phyloP scores from a whole-genome alignment of 2,113 vertebrate genomes.

The Melanostigma gelatinosum region DNA sequence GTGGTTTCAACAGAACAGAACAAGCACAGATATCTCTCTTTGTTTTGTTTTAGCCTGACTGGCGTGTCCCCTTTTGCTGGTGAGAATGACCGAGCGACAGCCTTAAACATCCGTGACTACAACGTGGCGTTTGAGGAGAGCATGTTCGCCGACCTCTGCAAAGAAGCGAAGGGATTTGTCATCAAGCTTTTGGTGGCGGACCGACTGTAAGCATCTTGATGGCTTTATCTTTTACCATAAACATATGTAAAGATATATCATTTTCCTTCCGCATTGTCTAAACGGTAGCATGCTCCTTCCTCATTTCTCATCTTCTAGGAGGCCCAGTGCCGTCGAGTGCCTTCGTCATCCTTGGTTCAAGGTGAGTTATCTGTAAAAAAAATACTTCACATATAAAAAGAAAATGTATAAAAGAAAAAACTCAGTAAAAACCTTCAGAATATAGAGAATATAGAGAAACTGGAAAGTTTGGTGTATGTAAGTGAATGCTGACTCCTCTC shows the following conservation, averaged over 20 bases:
- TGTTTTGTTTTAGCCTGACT: slow-evolving; percentile 84
- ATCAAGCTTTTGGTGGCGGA: slow-evolving; percentile 94
- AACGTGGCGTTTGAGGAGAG: slow-evolving; percentile 95
- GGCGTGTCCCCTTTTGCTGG: slow-evolving; percentile 95
- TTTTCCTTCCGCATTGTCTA: not conserved
- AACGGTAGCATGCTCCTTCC: not conserved
- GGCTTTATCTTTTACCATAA: not conserved
- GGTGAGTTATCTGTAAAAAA: slow-evolving; percentile 78
- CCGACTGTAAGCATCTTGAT: slow-evolving; percentile 86
- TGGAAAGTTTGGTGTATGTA: not conserved
- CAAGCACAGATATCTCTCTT: not conserved
- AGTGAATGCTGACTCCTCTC: not conserved
- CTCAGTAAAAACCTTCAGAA: not conserved
- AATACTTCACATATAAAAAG: no score
- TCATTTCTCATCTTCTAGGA: slow-evolving; percentile 78
- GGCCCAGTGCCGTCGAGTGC: slow-evolving; percentile 89
- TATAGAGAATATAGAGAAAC: not conserved
- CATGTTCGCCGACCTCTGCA: slow-evolving; percentile 91
- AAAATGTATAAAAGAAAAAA: not conserved
- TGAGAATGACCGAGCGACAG: slow-evolving; percentile 90
- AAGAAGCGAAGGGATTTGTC: slow-evolving; percentile 94
- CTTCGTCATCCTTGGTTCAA: slow-evolving; percentile 97
- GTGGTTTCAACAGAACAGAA: not conserved
- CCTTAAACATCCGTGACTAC: slow-evolving; percentile 94
- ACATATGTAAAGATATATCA: not conserved